A percentile compares a stretch with the other conserved stretches of the same genome.
These are phyloP conservation scores for Propithecus coquereli DNA, from an alignment of 2,113 vertebrate genomes.

Conservation along the genomic window DNA sequence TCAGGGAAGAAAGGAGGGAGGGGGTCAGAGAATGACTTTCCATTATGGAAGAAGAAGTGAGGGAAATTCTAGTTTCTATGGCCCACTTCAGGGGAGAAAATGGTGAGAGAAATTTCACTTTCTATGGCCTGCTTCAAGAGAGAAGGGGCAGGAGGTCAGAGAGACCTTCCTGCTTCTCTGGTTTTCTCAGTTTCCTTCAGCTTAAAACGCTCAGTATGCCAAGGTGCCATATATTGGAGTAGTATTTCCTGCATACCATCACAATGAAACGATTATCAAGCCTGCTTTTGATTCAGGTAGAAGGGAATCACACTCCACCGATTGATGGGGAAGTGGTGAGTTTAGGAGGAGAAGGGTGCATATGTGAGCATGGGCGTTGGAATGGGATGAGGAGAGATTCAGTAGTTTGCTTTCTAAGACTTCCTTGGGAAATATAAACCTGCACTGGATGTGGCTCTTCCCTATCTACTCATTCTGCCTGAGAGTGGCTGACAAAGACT, in stretches of 20 bases:
- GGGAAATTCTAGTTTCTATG: background rate
- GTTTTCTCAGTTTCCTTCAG: background rate
- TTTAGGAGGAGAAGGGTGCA: background rate
- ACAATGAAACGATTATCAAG: background rate
- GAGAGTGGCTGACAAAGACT: background rate
- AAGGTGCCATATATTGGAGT: background rate
- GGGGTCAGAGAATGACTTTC: background rate
- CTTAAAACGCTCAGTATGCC: background rate
- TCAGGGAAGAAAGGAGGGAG: background rate
- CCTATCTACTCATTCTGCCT: background rate
- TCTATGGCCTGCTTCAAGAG: background rate
- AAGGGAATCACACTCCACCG: background rate
- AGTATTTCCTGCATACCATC: background rate
- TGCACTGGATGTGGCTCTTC: background rate
- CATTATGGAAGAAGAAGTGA: background rate
- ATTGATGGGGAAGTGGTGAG: background rate
- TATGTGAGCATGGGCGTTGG: background rate
- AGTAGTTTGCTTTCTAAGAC: background rate
- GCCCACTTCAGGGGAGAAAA: too few relatives aligned
- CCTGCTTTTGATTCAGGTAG: background rate
- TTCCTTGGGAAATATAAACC: background rate
- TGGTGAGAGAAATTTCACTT: too few relatives aligned
- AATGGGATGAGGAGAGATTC: background rate
- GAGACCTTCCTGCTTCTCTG: background rate
- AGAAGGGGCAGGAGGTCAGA: background rate